These are phyloP conservation scores for Cataglyphis rosenhaueri DNA, from an alignment of 2,888 invertebrate genomes.

Conservation along the genomic window DNA sequence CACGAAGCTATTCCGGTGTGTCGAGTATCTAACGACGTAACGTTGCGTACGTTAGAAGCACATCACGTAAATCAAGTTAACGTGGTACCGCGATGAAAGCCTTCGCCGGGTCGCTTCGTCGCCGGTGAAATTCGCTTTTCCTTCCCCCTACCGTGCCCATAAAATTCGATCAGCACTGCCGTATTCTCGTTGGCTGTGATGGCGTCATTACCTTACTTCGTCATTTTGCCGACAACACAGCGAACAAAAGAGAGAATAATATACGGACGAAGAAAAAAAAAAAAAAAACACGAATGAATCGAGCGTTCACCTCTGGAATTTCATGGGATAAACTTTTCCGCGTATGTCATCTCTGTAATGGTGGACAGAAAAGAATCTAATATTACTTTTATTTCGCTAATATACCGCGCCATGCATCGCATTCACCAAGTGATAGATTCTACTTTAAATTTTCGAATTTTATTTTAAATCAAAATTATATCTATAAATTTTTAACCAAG, in stretches of 20 bases:
- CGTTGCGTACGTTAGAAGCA: constrained; percentile 69
- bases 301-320: background rate
- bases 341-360: constrained; percentile 11
- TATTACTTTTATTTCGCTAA: constrained; percentile 17
- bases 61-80: constrained; percentile 72
- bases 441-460: background rate
- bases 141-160: constrained; percentile 45
- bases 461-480: background rate
- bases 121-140: constrained; percentile 69
- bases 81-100: constrained; percentile 68
- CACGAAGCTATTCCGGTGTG: constrained; percentile 60
- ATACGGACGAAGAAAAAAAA: no score
- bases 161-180: constrained; percentile 71
- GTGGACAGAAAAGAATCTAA: constrained; percentile 17
- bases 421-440: background rate
- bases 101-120: constrained; percentile 44
- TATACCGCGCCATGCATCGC: background rate
- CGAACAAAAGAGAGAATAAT: constrained; percentile 34
- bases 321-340: constrained; percentile 21
- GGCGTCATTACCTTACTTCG: constrained; percentile 64
- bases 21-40: constrained; percentile 71
- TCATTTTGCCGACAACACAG: constrained; percentile 28
- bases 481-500: background rate
- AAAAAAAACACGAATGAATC: background rate
- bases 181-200: constrained; percentile 64